These are phyloP conservation scores for Pseudomyrmex pallidus DNA, from an alignment of 1,140 invertebrate genomes.

Conservation along the genomic window DNA sequence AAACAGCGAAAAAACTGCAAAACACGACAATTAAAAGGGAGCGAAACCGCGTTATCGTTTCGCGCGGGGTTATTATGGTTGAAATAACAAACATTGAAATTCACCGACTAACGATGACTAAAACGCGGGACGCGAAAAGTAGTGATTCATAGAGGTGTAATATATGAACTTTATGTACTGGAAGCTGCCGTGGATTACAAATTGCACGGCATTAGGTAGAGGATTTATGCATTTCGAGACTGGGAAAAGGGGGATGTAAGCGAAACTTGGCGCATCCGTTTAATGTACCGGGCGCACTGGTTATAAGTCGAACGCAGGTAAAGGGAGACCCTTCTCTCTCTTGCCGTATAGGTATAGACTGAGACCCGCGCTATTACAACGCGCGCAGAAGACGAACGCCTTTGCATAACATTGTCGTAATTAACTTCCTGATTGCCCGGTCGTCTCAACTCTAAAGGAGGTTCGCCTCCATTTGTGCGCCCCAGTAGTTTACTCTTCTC, in stretches of 20 bases:
- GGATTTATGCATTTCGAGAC: slow-evolving; percentile 51
- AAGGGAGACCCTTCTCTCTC: slow-evolving; percentile 17
- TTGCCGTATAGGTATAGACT: slow-evolving; percentile 34
- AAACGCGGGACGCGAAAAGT: slow-evolving; percentile 12
- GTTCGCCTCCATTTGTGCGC: slow-evolving; percentile 39
- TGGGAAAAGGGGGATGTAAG: neutral
- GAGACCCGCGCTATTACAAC: slow-evolving; percentile 45
- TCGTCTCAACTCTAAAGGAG: slow-evolving; percentile 44
- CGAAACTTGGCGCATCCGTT: slow-evolving; percentile 40
- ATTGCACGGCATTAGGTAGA: slow-evolving; percentile 49
- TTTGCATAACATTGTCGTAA: slow-evolving; percentile 62
- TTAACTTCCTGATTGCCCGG: slow-evolving; percentile 59
- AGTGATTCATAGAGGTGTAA: slow-evolving; percentile 51
- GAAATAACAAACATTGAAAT: slow-evolving; percentile 50
- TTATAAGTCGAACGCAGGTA: slow-evolving; percentile 59
- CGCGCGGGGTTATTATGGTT: slow-evolving; percentile 15
- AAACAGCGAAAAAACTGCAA: neutral
- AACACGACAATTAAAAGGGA: neutral
- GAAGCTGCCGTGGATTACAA: slow-evolving; percentile 59
- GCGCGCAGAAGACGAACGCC: slow-evolving; percentile 42
- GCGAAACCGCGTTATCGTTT: neutral
- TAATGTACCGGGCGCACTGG: slow-evolving; percentile 39
- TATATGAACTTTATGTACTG: slow-evolving; percentile 61
- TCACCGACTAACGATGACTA: slow-evolving; percentile 21
- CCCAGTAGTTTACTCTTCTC: slow-evolving; percentile 41